Evolutionary conservation across 2,113 vertebrate species (phyloP).

Genomic region (Gobio gobio): DNA sequence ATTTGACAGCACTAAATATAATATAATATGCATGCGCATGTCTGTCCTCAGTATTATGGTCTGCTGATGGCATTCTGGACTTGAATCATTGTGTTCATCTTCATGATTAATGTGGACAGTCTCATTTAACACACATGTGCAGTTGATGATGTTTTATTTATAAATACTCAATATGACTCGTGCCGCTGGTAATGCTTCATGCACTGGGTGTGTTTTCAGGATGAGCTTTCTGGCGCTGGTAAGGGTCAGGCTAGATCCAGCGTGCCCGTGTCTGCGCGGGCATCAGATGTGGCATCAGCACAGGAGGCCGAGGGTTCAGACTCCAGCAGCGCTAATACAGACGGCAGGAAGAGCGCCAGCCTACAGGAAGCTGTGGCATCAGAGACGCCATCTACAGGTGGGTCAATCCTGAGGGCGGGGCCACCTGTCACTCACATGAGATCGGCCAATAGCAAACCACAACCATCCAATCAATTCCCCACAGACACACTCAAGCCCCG

Average conservation of each 20-base stretch:
- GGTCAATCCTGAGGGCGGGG: constrained; percentile 7
- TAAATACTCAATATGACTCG: neutral
- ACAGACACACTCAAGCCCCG: too few relatives aligned
- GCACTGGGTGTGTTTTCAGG: constrained; percentile 71
- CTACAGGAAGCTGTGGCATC: constrained; percentile 78
- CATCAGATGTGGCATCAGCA: constrained; percentile 74
- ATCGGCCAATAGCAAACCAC: too few relatives aligned
- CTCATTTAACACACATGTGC: neutral
- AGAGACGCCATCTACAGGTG: constrained; percentile 77
- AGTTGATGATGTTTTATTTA: neutral
- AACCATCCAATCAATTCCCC: too few relatives aligned
- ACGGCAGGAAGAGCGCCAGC: constrained; percentile 80
- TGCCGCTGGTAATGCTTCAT: constrained; percentile 6
- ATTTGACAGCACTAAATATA: too few relatives aligned
- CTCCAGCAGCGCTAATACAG: constrained; percentile 69
- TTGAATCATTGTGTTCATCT: neutral
- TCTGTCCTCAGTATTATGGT: constrained; percentile 1
- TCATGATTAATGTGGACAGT: neutral
- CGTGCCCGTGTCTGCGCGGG: constrained; percentile 55
- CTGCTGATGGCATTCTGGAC: neutral
- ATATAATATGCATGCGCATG: neutral
- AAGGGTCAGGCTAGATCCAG: constrained; percentile 71
- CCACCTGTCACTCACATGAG: too few relatives aligned
- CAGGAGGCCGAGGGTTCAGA: constrained; percentile 77
- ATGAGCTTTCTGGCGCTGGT: constrained; percentile 86